phyloP scores from a whole-genome alignment of 2,888 invertebrate genomes.

The Cordilura impudica region DNA sequence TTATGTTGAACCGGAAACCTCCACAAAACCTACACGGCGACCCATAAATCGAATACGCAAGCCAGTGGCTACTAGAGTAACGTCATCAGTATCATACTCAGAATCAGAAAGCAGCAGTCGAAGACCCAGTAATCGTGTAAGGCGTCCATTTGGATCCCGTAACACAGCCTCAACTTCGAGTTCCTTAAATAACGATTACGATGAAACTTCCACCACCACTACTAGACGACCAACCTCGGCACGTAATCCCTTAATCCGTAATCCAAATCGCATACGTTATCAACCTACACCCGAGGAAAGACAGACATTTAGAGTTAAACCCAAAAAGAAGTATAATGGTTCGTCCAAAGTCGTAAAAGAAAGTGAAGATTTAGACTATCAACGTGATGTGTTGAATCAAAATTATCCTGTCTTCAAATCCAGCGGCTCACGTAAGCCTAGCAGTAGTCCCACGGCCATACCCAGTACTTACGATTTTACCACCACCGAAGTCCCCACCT shows the following conservation, averaged over 20 bases:
- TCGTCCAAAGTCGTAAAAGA: conserved; percentile 68
- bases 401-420: conserved; percentile 82
- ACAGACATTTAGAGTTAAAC: conserved; percentile 72
- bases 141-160: conserved; percentile 76
- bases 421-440: conserved; percentile 68
- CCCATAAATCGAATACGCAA: conserved; percentile 80
- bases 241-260: conserved; percentile 74
- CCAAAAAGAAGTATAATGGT: conserved; percentile 69
- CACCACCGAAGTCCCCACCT: conserved; percentile 71
- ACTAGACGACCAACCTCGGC: conserved; percentile 68
- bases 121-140: conserved; percentile 74
- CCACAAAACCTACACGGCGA: conserved; percentile 77
- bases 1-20: conserved; percentile 75
- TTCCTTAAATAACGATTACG: conserved; percentile 31
- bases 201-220: conserved; percentile 60
- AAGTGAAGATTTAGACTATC: conserved; percentile 80
- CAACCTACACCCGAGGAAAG: conserved; percentile 77
- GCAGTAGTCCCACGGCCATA: conserved; percentile 74
- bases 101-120: conserved; percentile 72
- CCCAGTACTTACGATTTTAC: conserved; percentile 70
- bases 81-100: conserved; percentile 75
- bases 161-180: conserved; percentile 61
- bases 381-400: conserved; percentile 82
- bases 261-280: conserved; percentile 77
- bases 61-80: conserved; percentile 75